Base-by-base conservation (phyloP, 1,140 invertebrate genomes). In the Oryctes rhinoceros region DNA sequence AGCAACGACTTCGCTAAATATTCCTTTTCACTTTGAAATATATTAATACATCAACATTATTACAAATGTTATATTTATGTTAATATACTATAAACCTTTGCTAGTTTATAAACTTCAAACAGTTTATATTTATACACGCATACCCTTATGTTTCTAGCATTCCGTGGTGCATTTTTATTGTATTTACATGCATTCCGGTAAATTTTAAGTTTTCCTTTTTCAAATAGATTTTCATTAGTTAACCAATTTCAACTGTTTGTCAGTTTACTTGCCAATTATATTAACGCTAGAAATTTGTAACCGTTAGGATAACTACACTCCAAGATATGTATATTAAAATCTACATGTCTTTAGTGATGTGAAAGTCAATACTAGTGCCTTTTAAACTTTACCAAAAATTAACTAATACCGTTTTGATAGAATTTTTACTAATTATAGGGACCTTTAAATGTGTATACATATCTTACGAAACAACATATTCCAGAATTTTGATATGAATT, bases 111-210 rank as follows among this genome's bases (percentile, higher is more conserved):
- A 35, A 37, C 18, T 71, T 11, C 1, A 30, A 35, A 71, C 24
- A 24, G 65, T 35, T 24, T 71, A 24, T 71, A 37, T 62, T 20
- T 20, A 62, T 62, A 6, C 13, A 5, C 9, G 5, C 13, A 13
- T 62, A 62, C 53, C 20, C 53, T 62, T 62, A 13, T 18, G 13
- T 62, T 35, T 71, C 9, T 1, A 35, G 37, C 65, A 71, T 71
- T 71, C 65, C 65, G 18, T 71, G 65, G 65, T 71, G 65, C 65
- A 71, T 71, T 71, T 71, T 71, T 71, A 13, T 35, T 13, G 18
- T 59, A 13, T 71, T 71, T 24, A 30, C 20, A 71, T 71, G 65
- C 65, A 71, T 71, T 71, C 65, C 65, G 65, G 65, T 71, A 35
- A 71, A 4, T 71, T 30, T 71, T 10, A 71, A 37, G 13, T 1